Evolutionary conservation across 1,140 invertebrate genomes (phyloP), one percentile per base, ranked within the genome.

Genomic region (Pseudoatta argentina): DNA sequence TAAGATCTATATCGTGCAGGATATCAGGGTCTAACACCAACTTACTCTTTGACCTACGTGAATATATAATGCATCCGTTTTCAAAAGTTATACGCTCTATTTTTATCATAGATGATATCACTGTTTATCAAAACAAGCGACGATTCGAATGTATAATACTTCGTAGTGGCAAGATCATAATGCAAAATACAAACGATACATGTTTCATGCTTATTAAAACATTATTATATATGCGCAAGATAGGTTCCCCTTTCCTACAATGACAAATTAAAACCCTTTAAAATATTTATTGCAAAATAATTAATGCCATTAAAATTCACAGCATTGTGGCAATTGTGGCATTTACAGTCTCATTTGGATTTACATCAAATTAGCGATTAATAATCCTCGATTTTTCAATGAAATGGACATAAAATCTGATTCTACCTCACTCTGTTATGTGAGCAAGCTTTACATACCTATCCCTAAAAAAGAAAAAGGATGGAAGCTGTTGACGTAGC

Each of bases 1-100:
- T 92, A 91, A 93, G 93, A 93, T 93, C 88, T 79, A 89, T 91
- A 93, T 93, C 91, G 85, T 66, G 51, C 57, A 67, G 55, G 64
- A 79, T 82, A 86, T 85, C 87, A 85, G 81, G 79, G 77, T 78
- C 34, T 63, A 81, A 83, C 71, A 44, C 16, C 24, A 55, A 16
- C 24, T 39, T 81, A 59, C 87, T 79, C 89, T 82, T 86, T 90
- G 89, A 90, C 89, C 86, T 71, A 57, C 69, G 63, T 30, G 81
- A 90, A 90, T 86, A 88, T 90, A 88, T 90, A 90, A 90, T 90
- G 51, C 53, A 78, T 88, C 59, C 86, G 85, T 57, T 44, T 44
- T 61, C 34, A 85, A 76, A 89, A 87, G 12, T 89, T 90, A 78
- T 69, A 48, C 85, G 67, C 81, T 63, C 77, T 72, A 63, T 59